A percentile compares a stretch with the other conserved stretches of the same genome.
These are phyloP conservation scores for Rhopilema esculentum DNA, from an alignment of 30 jellyfish, hydroid and myxozoan species.

Conservation along the genomic window DNA sequence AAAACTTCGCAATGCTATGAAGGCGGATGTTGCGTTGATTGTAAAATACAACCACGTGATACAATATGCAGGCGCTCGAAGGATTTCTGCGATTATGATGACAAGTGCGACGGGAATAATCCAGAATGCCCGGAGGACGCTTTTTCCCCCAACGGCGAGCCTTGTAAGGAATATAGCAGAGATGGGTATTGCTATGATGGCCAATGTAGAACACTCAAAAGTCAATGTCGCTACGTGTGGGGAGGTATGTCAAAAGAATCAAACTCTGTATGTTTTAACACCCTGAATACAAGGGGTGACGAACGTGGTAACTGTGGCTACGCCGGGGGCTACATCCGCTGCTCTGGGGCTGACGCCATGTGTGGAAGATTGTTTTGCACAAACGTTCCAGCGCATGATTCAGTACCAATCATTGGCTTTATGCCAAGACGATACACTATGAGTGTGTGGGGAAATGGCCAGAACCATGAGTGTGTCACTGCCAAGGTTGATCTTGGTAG, in stretches of 20 bases:
- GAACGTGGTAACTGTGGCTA: slow-evolving; percentile 10
- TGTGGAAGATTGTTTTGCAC: slow-evolving; percentile 17
- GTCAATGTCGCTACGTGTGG: slow-evolving; percentile 6
- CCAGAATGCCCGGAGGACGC: not conserved
- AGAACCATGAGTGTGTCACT: not conserved
- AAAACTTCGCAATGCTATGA: not conserved
- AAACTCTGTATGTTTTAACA: not conserved
- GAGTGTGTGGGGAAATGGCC: not conserved
- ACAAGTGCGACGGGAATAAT: slow-evolving; percentile 15
- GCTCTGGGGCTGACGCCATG: not conserved
- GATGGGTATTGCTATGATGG: slow-evolving; percentile 11
- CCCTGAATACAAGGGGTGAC: not conserved
- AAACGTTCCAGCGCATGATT: not conserved
- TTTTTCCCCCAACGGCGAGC: not conserved
- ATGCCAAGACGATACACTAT: not conserved
- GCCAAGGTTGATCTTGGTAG: slow-evolving; percentile 45
- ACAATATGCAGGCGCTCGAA: slow-evolving; percentile 9
- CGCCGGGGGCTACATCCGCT: slow-evolving; percentile 1
- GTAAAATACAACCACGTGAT: not conserved
- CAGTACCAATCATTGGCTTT: not conserved
- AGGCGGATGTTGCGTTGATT: slow-evolving; percentile 17
- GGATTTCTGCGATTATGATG: slow-evolving; percentile 18
- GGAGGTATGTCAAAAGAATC: not conserved
- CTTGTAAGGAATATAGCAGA: not conserved
- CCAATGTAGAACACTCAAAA: not conserved